Base-by-base conservation (phyloP, 2,113 vertebrate genomes). In the Calyptomena viridis region DNA sequence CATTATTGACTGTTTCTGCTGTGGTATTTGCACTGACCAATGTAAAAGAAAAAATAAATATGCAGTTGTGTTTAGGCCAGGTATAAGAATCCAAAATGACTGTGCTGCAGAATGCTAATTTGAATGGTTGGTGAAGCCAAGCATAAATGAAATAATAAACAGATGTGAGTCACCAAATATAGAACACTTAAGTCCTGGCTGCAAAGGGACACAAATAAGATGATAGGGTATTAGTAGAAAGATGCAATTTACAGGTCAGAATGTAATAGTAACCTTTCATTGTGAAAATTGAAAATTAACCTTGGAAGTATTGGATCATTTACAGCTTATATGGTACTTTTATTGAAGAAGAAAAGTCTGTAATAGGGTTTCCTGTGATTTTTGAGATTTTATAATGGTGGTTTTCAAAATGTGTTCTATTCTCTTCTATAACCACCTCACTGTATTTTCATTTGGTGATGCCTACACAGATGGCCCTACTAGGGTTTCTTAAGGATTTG, bases 181-280 rank as follows among this genome's bases (percentile, higher is more conserved):
- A 98, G 98, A 98, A 97, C 79, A 89, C 91, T 94, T 93, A 73
- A 86, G 96, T 97, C 97, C 97, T 97, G 90, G 97, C 97, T 98
- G 98, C 97, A 98, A 97, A 97, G 91, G 96, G 97, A 97, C 97
- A 94, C 97, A 75, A 97, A 96, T 98, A 93, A 98, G 98, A 98
- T 98, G 98, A 98, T 97, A 97, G 97, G 97, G 97, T 98, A 95
- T 98, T 98, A 98, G 97, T 90, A 66, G 97, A 97, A 98, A 97
- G 98, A 98, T 98, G 96, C 98, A 98, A 98, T 99, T 98, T 99
- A 94, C 97, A 97, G 98, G 98, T 98, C 98, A 98, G 97, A 97
- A 97, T 95, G 95, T 98, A 98, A 99, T 98, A 95, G 97, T 97
- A 98, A 98, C 98, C 98, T 98, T 98, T 98, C 97, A 98, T 96